Percentiles rank a stretch among this genome's conserved stretches.
Evolutionary conservation across 2,797 vertebrate genomes (phyloP).

Genomic region (Takifugu rubripes): DNA sequence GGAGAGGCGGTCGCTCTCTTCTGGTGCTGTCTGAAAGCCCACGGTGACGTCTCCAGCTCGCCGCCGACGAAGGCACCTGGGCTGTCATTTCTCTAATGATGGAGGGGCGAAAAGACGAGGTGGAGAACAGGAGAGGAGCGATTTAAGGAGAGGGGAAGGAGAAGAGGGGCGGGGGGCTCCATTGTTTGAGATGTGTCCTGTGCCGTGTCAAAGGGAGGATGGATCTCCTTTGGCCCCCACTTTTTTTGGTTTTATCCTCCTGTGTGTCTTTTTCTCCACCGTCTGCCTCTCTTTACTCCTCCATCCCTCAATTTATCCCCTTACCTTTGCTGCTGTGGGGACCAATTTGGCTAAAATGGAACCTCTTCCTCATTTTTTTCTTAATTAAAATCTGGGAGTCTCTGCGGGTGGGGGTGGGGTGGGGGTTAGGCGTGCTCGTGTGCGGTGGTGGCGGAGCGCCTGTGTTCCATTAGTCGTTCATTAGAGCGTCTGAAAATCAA

Average conservation of each 20-base stretch:
- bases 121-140: slow-evolving; percentile 34
- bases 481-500: slow-evolving; percentile 66
- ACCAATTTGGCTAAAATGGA: slow-evolving; percentile 83
- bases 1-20: slow-evolving; percentile 56
- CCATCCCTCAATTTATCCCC: slow-evolving; percentile 67
- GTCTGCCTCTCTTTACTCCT: slow-evolving; percentile 59
- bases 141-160: slow-evolving; percentile 32
- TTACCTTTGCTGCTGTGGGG: slow-evolving; percentile 75
- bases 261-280: slow-evolving; percentile 59
- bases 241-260: slow-evolving; percentile 44
- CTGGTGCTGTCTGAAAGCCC: slow-evolving; percentile 39
- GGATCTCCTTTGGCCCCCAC: slow-evolving; percentile 42
- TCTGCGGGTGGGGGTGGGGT: slow-evolving; percentile 49
- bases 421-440: slow-evolving; percentile 35
- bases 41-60: slow-evolving; percentile 63
- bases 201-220: slow-evolving; percentile 55
- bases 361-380: slow-evolving; percentile 83
- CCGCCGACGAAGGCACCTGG: slow-evolving; percentile 47
- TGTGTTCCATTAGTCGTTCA: slow-evolving; percentile 76
- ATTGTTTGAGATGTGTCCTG: slow-evolving; percentile 66
- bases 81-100: slow-evolving; percentile 68
- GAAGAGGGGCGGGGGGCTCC: slow-evolving; percentile 37
- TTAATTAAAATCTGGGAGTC: slow-evolving; percentile 82
- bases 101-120: slow-evolving; percentile 32
- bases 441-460: slow-evolving; percentile 62